Evolutionary conservation across 1,140 invertebrate genomes (phyloP), one percentile per base, ranked within the genome.

Genomic region (Aleiodes sp.): DNA sequence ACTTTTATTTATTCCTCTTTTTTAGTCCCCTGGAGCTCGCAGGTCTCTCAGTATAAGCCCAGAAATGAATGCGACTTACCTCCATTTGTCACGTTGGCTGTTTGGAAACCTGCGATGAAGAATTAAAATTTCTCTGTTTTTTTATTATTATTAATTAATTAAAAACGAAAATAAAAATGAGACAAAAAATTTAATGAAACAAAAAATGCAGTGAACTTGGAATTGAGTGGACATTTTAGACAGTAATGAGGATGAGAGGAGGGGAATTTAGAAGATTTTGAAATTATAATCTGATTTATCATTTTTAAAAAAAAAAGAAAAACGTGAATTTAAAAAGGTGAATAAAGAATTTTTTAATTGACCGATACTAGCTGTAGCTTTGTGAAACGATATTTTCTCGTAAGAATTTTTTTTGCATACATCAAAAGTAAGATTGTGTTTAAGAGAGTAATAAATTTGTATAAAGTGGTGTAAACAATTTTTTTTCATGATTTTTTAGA

Each of bases 371-470:
- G 78, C 75, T 80, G 74, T 82, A 82, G 78, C 79, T 83, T 82
- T 83, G 79, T 83, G 81, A 83, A 78, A 77, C 76, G 76, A 78
- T 77, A 78, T 72, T 82, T 57, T 59, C 75, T 82, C 77, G 76
- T 77, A 81, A 81, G 75, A 75, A 79, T 78, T 70, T 73, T 64
- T 76, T 83, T 81, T 82, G 78, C 80, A 82, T 80, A 82, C 73
- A 78, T 79, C 77, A 76, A 80, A 73, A 78, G 74, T 76, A 77
- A 78, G 77, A 83, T 77, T 82, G 78, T 81, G 79, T 79, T 70
- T 73, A 79, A 83, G 75, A 77, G 75, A 84, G 75, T 76, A 83
- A 84, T 83, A 83, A 84, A 84, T 84, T 84, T 84, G 78, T 84
- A 84, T 84, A 83, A 84, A 84, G 81, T 82, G 79, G 77, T 82